Evolutionary conservation across 2,797 vertebrate species (phyloP).

Genomic region (Myripristis jacobus): DNA sequence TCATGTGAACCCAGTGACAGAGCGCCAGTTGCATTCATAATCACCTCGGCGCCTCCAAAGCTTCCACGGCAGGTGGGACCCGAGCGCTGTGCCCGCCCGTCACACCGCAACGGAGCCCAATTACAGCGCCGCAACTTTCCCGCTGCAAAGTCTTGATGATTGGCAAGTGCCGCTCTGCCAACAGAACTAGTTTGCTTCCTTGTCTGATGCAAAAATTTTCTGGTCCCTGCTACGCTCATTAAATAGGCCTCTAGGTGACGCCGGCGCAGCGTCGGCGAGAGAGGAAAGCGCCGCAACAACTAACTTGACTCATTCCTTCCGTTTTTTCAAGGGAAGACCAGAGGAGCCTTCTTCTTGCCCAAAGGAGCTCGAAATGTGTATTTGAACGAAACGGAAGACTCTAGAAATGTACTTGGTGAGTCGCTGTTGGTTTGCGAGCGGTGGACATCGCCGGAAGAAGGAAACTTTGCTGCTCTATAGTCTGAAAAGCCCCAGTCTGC

Average conservation of each 20-base stretch:
- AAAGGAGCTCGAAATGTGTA: constrained; percentile 92
- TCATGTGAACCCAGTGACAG: background rate
- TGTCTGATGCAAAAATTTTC: constrained; percentile 27
- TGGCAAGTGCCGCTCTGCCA: constrained; percentile 9
- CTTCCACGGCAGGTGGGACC: background rate
- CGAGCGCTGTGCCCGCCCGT: constrained; percentile 35
- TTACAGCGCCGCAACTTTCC: constrained; percentile 26
- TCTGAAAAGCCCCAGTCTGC: constrained; percentile 13
- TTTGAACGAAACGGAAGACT: constrained; percentile 91
- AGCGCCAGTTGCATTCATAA: constrained; percentile 29
- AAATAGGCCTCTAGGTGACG: constrained; percentile 26
- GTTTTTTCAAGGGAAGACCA: constrained; percentile 91
- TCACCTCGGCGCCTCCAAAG: background rate
- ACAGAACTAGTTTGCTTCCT: constrained; percentile 29
- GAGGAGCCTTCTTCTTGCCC: constrained; percentile 90
- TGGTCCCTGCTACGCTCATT: constrained; percentile 41
- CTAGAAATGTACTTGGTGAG: constrained; percentile 92
- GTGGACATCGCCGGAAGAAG: constrained; percentile 81
- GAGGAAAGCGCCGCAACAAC: constrained; percentile 42
- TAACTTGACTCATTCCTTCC: constrained; percentile 82
- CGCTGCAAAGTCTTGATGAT: constrained; percentile 15
- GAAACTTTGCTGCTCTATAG: constrained; percentile 57
- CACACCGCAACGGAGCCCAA: constrained; percentile 45
- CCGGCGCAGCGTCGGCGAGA: constrained; percentile 18
- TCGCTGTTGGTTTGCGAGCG: constrained; percentile 79